Evolutionary conservation across 1,140 invertebrate genomes (phyloP).

Genomic region (Arctopsyche grandis): DNA sequence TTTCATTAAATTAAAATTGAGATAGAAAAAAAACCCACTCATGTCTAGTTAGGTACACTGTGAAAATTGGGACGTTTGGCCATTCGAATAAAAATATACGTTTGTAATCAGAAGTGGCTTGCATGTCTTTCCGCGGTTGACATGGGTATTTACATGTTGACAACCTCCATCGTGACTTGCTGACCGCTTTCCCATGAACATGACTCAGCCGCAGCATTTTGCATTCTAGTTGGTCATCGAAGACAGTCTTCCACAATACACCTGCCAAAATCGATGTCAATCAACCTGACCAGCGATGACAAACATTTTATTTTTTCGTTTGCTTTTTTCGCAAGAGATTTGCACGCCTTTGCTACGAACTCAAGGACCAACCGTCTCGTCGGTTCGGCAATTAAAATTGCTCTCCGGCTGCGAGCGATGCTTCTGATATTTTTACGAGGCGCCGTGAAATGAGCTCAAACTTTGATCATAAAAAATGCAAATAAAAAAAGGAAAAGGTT

Average conservation of each 20-base stretch:
- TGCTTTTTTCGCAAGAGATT: no score
- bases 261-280: slow-evolving; percentile 41
- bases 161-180: slow-evolving; percentile 37
- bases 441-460: not conserved
- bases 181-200: slow-evolving; percentile 43
- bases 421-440: not conserved
- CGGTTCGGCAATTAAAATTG: not conserved
- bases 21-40: no score
- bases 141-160: slow-evolving; percentile 40
- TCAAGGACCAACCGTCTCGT: no score
- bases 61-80: no score
- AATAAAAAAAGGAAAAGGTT: not conserved
- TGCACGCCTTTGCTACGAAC: no score
- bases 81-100: not conserved
- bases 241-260: slow-evolving; percentile 24
- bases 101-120: not conserved
- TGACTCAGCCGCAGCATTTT: slow-evolving; percentile 40
- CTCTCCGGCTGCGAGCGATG: no score
- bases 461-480: not conserved
- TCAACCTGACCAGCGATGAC: slow-evolving; percentile 24
- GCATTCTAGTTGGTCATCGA: slow-evolving; percentile 34
- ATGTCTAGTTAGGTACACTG: no score
- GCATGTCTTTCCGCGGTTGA: slow-evolving; percentile 21
- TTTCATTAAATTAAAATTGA: no score
- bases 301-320: slow-evolving; percentile 1